Evolutionary conservation across 2,797 vertebrate species (phyloP).

Genomic region (Aythya fuligula): DNA sequence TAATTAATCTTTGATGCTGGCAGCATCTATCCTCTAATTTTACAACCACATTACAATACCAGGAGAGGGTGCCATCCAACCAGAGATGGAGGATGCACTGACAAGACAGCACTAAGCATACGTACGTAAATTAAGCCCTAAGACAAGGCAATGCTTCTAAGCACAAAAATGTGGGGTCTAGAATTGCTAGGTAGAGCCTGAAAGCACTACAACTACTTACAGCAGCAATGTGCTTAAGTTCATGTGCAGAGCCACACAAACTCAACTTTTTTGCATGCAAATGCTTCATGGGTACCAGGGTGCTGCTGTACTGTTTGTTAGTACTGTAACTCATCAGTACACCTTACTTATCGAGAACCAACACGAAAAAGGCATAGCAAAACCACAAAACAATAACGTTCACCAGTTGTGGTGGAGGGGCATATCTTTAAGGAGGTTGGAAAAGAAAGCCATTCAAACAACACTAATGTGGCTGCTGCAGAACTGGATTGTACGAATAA

Average conservation of each 20-base stretch:
- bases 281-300: conserved; percentile 16
- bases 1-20: background rate
- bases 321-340: background rate
- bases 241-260: background rate
- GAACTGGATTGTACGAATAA: background rate
- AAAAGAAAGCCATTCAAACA: background rate
- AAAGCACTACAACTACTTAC: background rate
- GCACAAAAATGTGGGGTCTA: background rate
- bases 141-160: background rate
- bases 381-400: background rate
- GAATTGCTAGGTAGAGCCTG: rapidly evolving
- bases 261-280: background rate
- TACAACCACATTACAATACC: background rate
- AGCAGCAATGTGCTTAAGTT: background rate
- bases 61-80: background rate
- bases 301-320: conserved; percentile 18
- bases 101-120: background rate
- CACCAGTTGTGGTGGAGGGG: background rate
- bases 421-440: background rate
- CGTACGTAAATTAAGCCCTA: background rate
- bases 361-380: background rate
- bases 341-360: background rate
- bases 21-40: background rate
- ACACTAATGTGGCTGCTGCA: background rate
- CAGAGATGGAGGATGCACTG: background rate